Base-by-base conservation (phyloP, 2,888 invertebrate species). In the Coecobrya sp. region DNA sequence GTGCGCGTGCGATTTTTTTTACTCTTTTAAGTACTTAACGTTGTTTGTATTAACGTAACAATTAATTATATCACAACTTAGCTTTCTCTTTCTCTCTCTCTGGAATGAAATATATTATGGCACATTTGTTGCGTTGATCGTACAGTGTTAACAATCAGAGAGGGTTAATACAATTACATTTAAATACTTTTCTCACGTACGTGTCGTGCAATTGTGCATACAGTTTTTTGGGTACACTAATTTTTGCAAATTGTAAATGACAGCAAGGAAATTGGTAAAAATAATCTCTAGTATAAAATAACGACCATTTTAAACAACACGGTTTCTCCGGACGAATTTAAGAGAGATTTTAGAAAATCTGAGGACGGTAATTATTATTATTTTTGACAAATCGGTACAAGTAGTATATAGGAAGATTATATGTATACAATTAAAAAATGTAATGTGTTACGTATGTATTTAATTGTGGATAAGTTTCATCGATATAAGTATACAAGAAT, bases 111-210 rank as follows among this genome's bases (percentile, higher is more conserved):
- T n/a, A 3, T 16, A 36, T 25, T 88, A 82, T 89, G 89, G 89
- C 89, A 89, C 89, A 89, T 89, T 81, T 68, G 81, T 89, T 89
- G 68, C 89, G 82, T 82, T 82, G n/a, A 68, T 81, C 62, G 52
- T 3, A 19, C 10, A 3, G 13, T 49, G 19, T 0, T 59, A 59
- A 59, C 59, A 59, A 59, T 59, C 59, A 59, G 13, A 49, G 11
- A 13, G 1, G 4, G 10, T 49, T 11, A 11, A 10, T 10, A 13
- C 1, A 27, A 65, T 27, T 62, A 27, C 8, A 25, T 65, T 62
- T 27, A 65, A 4, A 65, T 36, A 36, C 36, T 36, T 36, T 36
- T 36, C 36, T 36, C 36, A 36, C 36, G 36, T 36, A 7, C 7
- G 36, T 36, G 36, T 36, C 36, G 36, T 36, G 36, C 36, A 36